A percentile compares a stretch with the other conserved stretches of the same genome.
Evolutionary conservation across 1,140 invertebrate genomes (phyloP).

Genomic region (Euwallacea fornicatus): DNA sequence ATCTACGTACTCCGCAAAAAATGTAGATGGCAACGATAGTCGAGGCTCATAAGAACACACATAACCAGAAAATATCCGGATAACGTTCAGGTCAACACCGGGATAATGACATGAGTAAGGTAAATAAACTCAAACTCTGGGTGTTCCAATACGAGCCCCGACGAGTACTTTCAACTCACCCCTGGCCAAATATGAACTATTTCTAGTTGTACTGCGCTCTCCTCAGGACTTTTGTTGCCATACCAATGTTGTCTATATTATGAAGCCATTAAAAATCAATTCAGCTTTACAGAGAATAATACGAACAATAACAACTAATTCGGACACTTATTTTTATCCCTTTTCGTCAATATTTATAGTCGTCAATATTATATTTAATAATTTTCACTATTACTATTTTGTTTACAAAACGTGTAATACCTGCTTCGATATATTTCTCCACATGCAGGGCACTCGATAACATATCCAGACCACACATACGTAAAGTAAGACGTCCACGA

Average conservation of each 20-base stretch:
- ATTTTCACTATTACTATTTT: too few relatives aligned
- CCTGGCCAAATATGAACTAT: slow-evolving; percentile 80
- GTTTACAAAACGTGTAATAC: not conserved
- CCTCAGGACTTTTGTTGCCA: slow-evolving; percentile 77
- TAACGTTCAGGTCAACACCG: not conserved
- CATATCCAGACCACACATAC: slow-evolving; percentile 81
- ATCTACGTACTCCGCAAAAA: not conserved
- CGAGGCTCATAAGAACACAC: slow-evolving; percentile 35
- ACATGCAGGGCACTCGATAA: slow-evolving; percentile 79
- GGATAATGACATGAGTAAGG: not conserved
- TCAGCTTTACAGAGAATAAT: not conserved
- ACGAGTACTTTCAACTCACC: slow-evolving; percentile 56
- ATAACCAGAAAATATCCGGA: not conserved
- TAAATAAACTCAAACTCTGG: too few relatives aligned
- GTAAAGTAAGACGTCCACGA: slow-evolving; percentile 73
- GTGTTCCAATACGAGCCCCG: slow-evolving; percentile 37
- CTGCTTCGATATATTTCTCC: slow-evolving; percentile 79
- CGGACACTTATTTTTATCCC: not conserved
- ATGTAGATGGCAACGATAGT: not conserved
- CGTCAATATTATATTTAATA: too few relatives aligned
- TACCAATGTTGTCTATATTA: slow-evolving; percentile 75
- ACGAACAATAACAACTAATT: slow-evolving; percentile 10
- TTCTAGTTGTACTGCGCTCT: slow-evolving; percentile 66
- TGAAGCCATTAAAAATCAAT: not conserved
- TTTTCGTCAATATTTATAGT: too few relatives aligned